Evolutionary conservation across 1,140 invertebrate species (phyloP), one percentile per base, ranked within the genome.

Genomic region (Neuroterus valhalla): DNA sequence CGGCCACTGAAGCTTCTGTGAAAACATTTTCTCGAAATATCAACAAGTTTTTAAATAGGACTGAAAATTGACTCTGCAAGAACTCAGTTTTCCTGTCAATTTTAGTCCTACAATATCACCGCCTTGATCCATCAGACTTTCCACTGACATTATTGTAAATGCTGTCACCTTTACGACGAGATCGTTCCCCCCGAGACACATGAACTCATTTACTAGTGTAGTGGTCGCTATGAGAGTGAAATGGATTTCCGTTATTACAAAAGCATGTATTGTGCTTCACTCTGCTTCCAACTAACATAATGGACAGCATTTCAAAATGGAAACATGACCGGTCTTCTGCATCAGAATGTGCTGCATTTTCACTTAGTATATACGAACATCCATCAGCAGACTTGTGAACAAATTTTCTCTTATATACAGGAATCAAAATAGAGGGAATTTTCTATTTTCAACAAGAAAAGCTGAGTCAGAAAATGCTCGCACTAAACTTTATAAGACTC

Each of bases 171-270:
- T 52, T 52, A 19, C 6, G 23, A 21, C 23, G 50, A 52, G 50
- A 52, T 52, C 50, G 50, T 52, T 52, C 12, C 50, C 23, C 50
- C 12, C 19, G 19, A 11, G 50, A 23, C 19, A 52, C 50, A 19
- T 52, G 50, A 52, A 19, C 50, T 52, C 50, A 52, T 23, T 17
- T 50, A 50, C 48, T 17, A n/a, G 17, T 50, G 15, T 50, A 50
- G 48, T 52, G 19, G 50, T 52, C 23, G 50, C 50, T 52, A 3
- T 19, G 50, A 52, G 17, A 21, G 19, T 52, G 50, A 21, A 52
- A 52, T 52, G 50, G 50, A 52, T 52, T 52, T 52, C 50, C 50
- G 21, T 52, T 52, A 52, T 23, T 23, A 52, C 50, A 52, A 10
- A 52, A 52, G 50, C 19, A 52, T 52, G 50, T 21, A 52, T 52